Percentiles rank a stretch among this genome's conserved stretches.
phyloP scores from a whole-genome alignment of 2,797 vertebrate genomes.

The Lerista edwardsae region DNA sequence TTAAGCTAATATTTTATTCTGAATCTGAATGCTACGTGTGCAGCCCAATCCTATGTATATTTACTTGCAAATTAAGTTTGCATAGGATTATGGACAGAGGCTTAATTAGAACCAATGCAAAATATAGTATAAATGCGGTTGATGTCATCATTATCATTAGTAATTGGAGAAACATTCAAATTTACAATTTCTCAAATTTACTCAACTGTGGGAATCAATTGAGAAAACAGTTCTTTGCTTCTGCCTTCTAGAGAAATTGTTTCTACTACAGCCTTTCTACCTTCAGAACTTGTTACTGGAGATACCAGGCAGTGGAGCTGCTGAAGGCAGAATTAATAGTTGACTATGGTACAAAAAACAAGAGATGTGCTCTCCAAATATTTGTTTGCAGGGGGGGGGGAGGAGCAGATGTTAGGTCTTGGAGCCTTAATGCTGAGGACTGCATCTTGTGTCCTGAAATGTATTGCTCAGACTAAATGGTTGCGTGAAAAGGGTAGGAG shows the following conservation, averaged over 20 bases:
- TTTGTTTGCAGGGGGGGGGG: background rate
- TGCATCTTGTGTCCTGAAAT: background rate
- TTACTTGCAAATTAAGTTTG: background rate
- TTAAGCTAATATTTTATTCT: background rate
- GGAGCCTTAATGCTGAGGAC: background rate
- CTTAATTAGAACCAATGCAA: no score
- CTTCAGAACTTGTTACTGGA: background rate
- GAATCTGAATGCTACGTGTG: background rate
- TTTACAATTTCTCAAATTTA: no score
- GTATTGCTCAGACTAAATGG: background rate
- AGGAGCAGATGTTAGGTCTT: background rate
- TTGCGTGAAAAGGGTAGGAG: background rate
- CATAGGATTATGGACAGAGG: background rate
- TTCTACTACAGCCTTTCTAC: background rate
- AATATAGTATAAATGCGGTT: background rate
- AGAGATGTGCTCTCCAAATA: background rate
- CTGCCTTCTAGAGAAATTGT: background rate
- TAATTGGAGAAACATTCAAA: background rate
- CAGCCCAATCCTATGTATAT: background rate
- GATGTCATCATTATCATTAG: no score
- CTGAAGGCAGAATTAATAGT: no score
- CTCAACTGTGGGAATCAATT: background rate
- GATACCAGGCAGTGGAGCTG: background rate
- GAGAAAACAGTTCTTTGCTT: background rate
- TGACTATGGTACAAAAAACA: background rate